phyloP scores from a whole-genome alignment of 2,113 vertebrate species.

The Cinclus cinclus region DNA sequence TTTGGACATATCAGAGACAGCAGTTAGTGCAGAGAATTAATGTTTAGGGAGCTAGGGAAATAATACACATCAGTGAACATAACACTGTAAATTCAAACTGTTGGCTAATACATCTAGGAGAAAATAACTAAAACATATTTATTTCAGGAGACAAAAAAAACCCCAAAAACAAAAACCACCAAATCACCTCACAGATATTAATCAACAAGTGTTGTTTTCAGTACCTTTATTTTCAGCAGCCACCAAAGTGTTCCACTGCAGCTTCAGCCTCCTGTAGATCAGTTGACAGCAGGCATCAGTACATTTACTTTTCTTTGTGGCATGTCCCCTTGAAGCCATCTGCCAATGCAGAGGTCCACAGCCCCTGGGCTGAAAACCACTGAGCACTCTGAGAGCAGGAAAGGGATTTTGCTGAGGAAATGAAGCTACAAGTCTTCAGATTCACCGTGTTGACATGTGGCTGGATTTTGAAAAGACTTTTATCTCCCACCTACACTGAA shows the following conservation, averaged over 20 bases:
- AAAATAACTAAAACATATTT: neutral
- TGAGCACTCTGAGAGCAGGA: neutral
- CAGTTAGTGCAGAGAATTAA: neutral
- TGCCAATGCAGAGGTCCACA: neutral
- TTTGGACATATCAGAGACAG: neutral
- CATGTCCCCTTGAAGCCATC: neutral
- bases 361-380: neutral
- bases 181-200: neutral
- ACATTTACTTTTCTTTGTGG: neutral
- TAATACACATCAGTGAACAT: neutral
- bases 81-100: neutral
- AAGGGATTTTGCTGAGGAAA: neutral
- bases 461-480: neutral
- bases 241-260: neutral
- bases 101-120: neutral
- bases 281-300: neutral
- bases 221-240: neutral
- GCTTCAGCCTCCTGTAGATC: neutral
- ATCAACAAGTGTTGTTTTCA: neutral
- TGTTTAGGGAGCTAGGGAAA: neutral
- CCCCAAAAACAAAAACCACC: neutral
- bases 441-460: neutral
- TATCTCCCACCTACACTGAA: neutral
- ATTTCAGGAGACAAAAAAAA: neutral
- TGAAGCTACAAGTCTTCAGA: neutral